Percentiles rank a stretch among this genome's conserved stretches.
phyloP scores from a whole-genome alignment of 2,113 vertebrate genomes.

The Pogonocichla stellata region DNA sequence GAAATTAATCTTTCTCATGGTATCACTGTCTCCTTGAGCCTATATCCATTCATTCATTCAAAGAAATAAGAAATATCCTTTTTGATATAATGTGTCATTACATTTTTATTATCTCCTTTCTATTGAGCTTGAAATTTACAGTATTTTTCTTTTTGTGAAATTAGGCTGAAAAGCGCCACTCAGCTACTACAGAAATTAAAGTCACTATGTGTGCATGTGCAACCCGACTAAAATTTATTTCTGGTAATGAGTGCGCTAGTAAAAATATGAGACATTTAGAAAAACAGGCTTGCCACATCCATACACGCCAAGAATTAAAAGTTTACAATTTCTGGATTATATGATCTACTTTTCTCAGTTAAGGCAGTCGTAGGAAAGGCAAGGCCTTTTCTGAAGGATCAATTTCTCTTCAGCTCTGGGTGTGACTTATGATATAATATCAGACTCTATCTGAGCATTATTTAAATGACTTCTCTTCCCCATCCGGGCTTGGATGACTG shows the following conservation, averaged over 20 bases:
- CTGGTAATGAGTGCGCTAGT: accelerated
- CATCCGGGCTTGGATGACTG: neutral
- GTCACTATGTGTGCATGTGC: too few species aligned
- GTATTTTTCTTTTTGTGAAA: neutral
- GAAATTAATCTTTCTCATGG: neutral
- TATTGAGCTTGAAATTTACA: neutral
- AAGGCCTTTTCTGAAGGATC: neutral
- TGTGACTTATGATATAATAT: neutral
- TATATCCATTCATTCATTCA: neutral
- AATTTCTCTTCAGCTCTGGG: neutral
- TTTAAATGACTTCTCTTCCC: neutral
- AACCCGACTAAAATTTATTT: neutral
- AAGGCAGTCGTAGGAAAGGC: neutral
- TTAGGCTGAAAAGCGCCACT: neutral
- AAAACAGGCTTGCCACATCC: neutral
- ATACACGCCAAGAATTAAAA: neutral
- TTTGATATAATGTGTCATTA: neutral
- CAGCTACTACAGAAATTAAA: neutral
- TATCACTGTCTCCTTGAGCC: neutral
- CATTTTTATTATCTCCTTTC: neutral
- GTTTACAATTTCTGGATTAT: neutral
- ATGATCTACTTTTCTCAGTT: neutral
- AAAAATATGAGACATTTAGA: neutral
- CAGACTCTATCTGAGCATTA: neutral
- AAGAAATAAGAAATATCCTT: neutral